These are phyloP conservation scores for Euwallacea similis DNA, from an alignment of 1,140 invertebrate species.

Conservation along the genomic window DNA sequence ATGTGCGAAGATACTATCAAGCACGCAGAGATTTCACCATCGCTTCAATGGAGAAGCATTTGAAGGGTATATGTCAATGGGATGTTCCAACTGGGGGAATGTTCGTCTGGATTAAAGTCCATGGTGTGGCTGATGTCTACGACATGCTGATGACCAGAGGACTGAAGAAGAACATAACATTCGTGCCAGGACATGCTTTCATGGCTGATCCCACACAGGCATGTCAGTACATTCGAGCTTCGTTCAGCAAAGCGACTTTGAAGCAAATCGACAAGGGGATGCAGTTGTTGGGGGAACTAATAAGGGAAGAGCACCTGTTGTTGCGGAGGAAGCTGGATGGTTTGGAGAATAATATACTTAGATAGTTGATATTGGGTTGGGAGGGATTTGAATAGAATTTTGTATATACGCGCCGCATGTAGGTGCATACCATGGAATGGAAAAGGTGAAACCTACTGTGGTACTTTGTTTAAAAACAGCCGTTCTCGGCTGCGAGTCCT, in stretches of 20 bases:
- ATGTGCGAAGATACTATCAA: conserved; percentile 67
- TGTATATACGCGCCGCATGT: neutral
- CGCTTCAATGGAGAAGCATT: conserved; percentile 62
- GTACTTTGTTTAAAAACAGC: no score
- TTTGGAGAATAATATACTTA: conserved; percentile 38
- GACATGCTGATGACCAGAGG: conserved; percentile 71
- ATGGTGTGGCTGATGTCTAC: conserved; percentile 68
- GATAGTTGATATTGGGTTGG: conserved; percentile 21
- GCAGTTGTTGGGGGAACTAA: conserved; percentile 54
- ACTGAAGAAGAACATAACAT: conserved; percentile 61
- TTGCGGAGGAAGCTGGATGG: conserved; percentile 50
- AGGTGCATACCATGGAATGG: neutral
- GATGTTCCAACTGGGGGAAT: conserved; percentile 69
- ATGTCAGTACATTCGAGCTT: conserved; percentile 67
- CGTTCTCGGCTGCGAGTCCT: no score
- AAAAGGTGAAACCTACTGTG: neutral
- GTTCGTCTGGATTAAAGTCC: conserved; percentile 77
- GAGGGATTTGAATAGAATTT: neutral
- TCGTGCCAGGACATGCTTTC: conserved; percentile 73
- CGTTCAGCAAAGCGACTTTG: conserved; percentile 66
- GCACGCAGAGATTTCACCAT: conserved; percentile 66
- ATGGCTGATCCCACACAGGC: conserved; percentile 61
- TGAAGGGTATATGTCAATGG: conserved; percentile 70
- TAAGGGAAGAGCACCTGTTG: conserved; percentile 54
- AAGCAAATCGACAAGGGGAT: conserved; percentile 65